Conservation (phyloP, 2,888 invertebrate species). For the Fragum sueziense region DNA sequence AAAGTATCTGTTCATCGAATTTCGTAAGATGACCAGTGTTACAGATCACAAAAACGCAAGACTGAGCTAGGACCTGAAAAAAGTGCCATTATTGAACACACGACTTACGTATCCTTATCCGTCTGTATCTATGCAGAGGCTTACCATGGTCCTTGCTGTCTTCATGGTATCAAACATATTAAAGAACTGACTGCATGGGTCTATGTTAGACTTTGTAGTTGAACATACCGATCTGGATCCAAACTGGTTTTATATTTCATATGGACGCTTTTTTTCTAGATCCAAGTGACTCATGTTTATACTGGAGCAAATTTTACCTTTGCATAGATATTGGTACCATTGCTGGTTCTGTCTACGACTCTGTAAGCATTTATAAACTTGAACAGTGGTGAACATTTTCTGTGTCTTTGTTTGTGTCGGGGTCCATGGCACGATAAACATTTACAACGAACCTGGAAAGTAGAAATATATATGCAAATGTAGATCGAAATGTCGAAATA, state of each 20-base stretch:
- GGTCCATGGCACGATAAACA: slow-evolving; percentile 9
- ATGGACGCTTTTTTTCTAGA: not conserved
- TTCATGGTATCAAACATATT: too few relatives aligned
- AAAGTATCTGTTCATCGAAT: too few relatives aligned
- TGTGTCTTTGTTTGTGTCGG: not conserved
- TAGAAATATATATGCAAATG: too few relatives aligned
- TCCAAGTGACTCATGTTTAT: too few relatives aligned
- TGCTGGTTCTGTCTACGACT: not conserved
- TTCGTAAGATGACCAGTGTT: too few relatives aligned
- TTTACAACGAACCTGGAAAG: not conserved
- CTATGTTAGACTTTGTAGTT: not conserved
- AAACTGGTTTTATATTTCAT: not conserved
- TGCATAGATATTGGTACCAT: not conserved
- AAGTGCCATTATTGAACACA: too few relatives aligned
- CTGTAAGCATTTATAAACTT: slow-evolving; percentile 13
- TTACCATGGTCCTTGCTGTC: too few relatives aligned
- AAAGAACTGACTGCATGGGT: not conserved
- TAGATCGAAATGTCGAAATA: too few relatives aligned
- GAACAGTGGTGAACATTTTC: not conserved
- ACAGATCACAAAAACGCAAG: too few relatives aligned
- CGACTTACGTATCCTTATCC: too few relatives aligned
- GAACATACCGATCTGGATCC: not conserved
- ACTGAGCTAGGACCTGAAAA: too few relatives aligned
- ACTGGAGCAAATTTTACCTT: not conserved
- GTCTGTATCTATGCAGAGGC: too few relatives aligned